phyloP scores from a whole-genome alignment of 2,113 vertebrate genomes.

The Heteronetta atricapilla region DNA sequence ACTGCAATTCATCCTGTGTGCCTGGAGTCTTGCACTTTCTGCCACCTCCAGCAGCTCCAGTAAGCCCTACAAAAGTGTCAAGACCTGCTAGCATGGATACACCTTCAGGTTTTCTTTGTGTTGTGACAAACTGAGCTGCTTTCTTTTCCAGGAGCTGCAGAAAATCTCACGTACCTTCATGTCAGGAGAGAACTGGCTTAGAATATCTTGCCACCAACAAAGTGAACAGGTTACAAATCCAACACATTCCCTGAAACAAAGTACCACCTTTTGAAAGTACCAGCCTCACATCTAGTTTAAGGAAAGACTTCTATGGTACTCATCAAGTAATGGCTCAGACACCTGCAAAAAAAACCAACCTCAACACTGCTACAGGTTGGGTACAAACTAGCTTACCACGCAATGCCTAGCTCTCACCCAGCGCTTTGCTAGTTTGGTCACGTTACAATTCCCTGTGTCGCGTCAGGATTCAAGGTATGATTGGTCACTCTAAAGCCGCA shows the following conservation, averaged over 20 bases:
- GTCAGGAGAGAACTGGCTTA: neutral
- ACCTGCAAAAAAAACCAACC: neutral
- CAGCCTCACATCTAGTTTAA: accelerated
- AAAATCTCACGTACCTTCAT: neutral
- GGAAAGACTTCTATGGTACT: neutral
- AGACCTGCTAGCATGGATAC: neutral
- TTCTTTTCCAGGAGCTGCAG: neutral
- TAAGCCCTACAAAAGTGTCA: neutral
- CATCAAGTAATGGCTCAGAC: neutral
- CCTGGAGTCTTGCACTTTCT: neutral
- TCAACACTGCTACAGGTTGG: accelerated
- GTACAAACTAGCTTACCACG: neutral
- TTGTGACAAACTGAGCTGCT: neutral
- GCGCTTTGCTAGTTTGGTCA: neutral
- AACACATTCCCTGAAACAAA: neutral
- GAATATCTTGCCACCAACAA: neutral
- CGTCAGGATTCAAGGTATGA: neutral
- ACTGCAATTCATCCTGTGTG: neutral
- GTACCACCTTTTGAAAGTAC: neutral
- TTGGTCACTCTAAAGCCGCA: neutral
- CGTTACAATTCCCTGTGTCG: neutral
- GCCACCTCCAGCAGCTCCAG: neutral
- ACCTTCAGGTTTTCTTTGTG: neutral
- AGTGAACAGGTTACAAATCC: neutral
- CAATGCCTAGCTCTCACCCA: neutral